Percentiles rank a stretch among this genome's conserved stretches.
Evolutionary conservation across 2,113 vertebrate species (phyloP).

Genomic region (Peromyscus californicus): DNA sequence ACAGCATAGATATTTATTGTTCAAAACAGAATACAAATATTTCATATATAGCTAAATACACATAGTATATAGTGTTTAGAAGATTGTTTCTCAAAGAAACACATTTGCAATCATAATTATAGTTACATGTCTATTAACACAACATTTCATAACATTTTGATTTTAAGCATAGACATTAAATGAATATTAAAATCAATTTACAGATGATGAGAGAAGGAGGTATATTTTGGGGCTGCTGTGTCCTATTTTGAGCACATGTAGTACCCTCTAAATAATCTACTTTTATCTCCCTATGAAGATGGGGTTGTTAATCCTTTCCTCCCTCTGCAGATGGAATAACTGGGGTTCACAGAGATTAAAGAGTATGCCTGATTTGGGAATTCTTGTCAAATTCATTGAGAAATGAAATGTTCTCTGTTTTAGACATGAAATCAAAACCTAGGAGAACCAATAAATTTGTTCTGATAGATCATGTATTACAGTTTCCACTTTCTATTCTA

Average conservation of each 20-base stretch:
- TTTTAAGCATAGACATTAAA: conserved; percentile 28
- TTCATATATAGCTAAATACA: background rate
- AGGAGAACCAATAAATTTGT: background rate
- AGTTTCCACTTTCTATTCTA: conserved; percentile 14
- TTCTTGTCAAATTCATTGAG: background rate
- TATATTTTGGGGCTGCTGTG: background rate
- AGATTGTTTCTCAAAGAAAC: background rate
- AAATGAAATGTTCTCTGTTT: background rate
- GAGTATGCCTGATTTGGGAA: background rate
- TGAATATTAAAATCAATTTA: conserved; percentile 14
- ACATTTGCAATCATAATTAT: conserved; percentile 49
- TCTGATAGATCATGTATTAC: background rate
- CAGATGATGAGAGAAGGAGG: background rate
- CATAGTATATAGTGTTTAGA: background rate
- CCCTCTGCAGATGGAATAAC: background rate
- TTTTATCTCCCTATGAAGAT: background rate
- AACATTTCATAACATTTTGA: conserved; percentile 15
- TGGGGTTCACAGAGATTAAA: background rate
- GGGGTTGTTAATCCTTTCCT: background rate
- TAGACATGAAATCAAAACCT: background rate
- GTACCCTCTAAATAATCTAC: background rate
- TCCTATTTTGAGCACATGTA: background rate
- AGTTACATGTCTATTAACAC: background rate
- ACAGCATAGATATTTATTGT: background rate
- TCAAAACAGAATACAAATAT: conserved; percentile 9